Evolutionary conservation across 2,113 vertebrate genomes (phyloP).

Genomic region (Ceuthmochares aereus): DNA sequence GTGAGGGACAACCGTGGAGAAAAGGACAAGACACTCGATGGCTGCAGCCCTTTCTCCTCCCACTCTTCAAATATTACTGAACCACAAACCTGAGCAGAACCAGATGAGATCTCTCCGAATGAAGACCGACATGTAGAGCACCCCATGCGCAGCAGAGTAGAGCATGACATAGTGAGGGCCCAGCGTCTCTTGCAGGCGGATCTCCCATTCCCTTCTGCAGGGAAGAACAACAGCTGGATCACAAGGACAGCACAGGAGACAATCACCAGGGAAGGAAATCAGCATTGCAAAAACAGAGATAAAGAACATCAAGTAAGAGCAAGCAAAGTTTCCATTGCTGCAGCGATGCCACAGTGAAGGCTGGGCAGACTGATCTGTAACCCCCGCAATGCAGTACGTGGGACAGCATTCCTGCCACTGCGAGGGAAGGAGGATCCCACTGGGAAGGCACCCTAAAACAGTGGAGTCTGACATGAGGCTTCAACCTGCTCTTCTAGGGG

Average conservation of each 20-base stretch:
- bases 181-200: conserved; percentile 91
- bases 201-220: conserved; percentile 93
- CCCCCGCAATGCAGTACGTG: too few species aligned
- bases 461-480: not conserved
- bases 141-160: conserved; percentile 87
- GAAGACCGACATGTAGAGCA: conserved; percentile 90
- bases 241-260: not conserved
- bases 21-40: not conserved
- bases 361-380: fast-evolving
- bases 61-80: not conserved
- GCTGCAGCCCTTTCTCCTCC: not conserved
- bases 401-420: not conserved
- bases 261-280: not conserved
- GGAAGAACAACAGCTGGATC: not conserved
- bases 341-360: not conserved
- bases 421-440: not conserved
- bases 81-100: conserved; percentile 93
- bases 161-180: conserved; percentile 94
- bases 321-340: not conserved
- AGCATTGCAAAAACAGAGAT: fast-evolving
- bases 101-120: conserved; percentile 96
- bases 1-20: not conserved
- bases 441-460: not conserved
- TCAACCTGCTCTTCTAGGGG: not conserved
- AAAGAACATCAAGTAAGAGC: fast-evolving